A percentile compares a stretch with the other conserved stretches of the same genome.
Conservation (phyloP, 30 jellyfish, hydroid and myxozoan species). For the Turritopsis rubra region DNA sequence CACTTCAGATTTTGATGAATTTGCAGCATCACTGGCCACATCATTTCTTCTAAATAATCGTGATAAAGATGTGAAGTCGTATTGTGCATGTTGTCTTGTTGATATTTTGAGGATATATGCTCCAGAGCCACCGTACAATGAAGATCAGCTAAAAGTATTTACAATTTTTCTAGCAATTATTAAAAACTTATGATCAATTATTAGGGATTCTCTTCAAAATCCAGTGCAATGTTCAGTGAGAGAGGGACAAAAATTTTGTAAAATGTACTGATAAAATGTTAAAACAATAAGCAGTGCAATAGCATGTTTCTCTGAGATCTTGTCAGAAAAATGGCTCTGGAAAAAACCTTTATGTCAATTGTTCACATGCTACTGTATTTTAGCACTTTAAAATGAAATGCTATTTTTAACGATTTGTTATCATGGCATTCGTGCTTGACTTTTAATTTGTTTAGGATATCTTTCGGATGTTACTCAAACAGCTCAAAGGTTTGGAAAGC, state of each 20-base stretch:
- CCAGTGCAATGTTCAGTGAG: no score
- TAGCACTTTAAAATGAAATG: no score
- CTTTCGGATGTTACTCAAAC: constrained; percentile 52
- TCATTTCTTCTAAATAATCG: constrained; percentile 54
- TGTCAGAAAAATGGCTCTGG: neutral
- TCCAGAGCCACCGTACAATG: constrained; percentile 93
- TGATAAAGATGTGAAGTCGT: constrained; percentile 71
- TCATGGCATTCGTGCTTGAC: no score
- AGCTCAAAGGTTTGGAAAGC: constrained; percentile 60
- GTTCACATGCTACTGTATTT: no score
- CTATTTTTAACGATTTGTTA: no score
- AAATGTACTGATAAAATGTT: no score
- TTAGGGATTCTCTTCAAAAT: no score
- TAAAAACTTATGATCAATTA: no score
- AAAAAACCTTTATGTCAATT: no score
- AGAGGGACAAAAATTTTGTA: no score
- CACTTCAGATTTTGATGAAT: constrained; percentile 45
- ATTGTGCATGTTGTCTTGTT: constrained; percentile 86
- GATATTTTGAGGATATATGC: constrained; percentile 81
- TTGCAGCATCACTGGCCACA: constrained; percentile 77
- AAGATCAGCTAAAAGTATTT: constrained; percentile 75
- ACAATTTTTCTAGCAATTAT: no score
- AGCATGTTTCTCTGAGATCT: neutral
- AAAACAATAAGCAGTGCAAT: no score
- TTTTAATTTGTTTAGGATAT: constrained; percentile 40